Base-by-base conservation (phyloP, 2,888 invertebrate genomes). In the Rotaria sp. region DNA sequence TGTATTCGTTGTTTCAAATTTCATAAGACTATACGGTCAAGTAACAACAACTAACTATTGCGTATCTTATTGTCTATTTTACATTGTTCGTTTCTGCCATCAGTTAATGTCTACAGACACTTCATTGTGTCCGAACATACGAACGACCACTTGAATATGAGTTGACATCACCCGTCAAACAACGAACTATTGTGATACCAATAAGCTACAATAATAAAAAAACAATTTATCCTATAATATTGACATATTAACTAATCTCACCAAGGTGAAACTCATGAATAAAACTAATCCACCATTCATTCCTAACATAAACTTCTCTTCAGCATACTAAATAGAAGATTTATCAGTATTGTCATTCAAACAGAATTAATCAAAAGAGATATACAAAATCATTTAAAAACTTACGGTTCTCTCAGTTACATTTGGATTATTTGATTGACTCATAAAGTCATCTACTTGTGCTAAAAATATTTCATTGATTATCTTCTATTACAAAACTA, bases 261-360 rank as follows among this genome's bases (percentile, higher is more conserved):
- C 80, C 45, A 41, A 45, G 41, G 80, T 80, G 1, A 80, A 45
- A 45, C 45, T 45, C 80, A 80, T 80, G 45, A 80, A 26, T 45
- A 80, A 45, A 45, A 26, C 41, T 4, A 80, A n/a, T 13, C 80
- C 80, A n/a, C 80, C 80, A 45, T 80, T 80, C 80, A 80, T 80
- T 80, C 45, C 45, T 18, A 80, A 80, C 41, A 80, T 80, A 26
- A 80, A 45, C 21, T 80, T 80, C 15, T 41, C 80, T 80, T 67
- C 35, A 21, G 15, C 67, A 35, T 67, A 67, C 67, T 67, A 67
- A 13, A 35, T 1, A 2, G 8, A 35, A 67, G 3, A 38, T 26
- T 55, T 18, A 18, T 45, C 11, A 50, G 13, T 15, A 35, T 67
- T 3, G 15, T 30, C 21, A 30, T 67, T 24, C 7, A 21, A 10